Base-by-base conservation (phyloP, 1,140 invertebrate genomes). In the Tetramorium simillimum region DNA sequence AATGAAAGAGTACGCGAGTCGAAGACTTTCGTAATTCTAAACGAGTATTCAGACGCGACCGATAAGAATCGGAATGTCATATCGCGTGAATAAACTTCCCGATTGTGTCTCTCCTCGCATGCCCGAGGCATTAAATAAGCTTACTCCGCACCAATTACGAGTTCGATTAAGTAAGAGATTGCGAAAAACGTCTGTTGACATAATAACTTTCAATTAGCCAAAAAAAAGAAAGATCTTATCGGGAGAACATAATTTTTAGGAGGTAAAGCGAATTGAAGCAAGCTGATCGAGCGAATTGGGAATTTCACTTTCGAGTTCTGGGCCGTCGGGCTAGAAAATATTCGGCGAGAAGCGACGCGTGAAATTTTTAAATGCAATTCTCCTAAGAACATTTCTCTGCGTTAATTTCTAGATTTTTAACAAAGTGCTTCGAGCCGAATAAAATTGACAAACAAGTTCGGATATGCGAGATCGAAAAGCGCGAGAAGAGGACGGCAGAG, bases 11-110 rank as follows among this genome's bases (percentile, higher is more conserved):
- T 77, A 75, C 0, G 2, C 56, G 37, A 46, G 5, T 62, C 56
- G 16, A 60, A 77, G 60, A 78, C 40, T 62, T 77, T 63, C 40
- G 18, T 78, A 65, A 78, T 65, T 65, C 24, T 78, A 78, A 49
- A 49, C 40, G 40, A 24, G 40, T 46, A 51, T 78, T 49, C 40
- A 37, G 18, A 24, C 2, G 21, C 40, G 12, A 63, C 16, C 18
- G 40, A 77, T 77, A 77, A 24, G 58, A 46, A 63, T 78, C 24
- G 60, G 58, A 65, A 78, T 78, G 51, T 60, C 53, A 58, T 76
- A 76, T 60, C 37, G 73, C 37, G 16, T 18, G 53, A 43, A 60
- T 76, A 56, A 76, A 40, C n/a, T 43, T 43, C 16, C 10, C 46
- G 9, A 33, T 0, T 5, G 33, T 12, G n/a, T 40, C 33, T 12